Base-by-base conservation (phyloP, 1,140 invertebrate species). In the Drosophila trapezifrons region DNA sequence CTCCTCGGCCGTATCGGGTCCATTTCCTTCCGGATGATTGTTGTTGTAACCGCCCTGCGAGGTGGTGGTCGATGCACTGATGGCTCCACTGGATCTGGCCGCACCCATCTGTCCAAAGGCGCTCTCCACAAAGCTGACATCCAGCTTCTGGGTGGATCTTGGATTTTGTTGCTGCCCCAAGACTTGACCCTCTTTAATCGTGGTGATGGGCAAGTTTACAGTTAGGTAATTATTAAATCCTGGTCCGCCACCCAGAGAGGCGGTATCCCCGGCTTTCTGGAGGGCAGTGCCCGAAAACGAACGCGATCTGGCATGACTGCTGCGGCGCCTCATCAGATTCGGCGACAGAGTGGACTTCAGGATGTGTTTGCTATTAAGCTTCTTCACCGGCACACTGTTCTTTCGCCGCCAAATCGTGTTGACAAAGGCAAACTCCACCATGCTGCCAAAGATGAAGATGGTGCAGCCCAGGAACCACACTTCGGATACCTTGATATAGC, bases 401-500 rank as follows among this genome's bases (percentile, higher is more conserved):
- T 95, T 96, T 90, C 96, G 94, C 43, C 96, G 93, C 94, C 96
- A 97, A 85, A 97, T 97, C 0, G 96, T 97, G 89, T 97, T 98
- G 5, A 97, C 97, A 76, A 97, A 96, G n/a, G 96, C 96, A 90
- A 97, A 98, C 80, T 98, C 97, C 2, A 97, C 95, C 90, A 98
- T 94, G 5, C 96, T 96, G 15, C 96, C 95, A 89, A 97, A 97
- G 45, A 97, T 96, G 80, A 97, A 97, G 60, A 95, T 94, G 1
- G 95, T 96, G 84, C 97, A 97, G 0, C 95, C 96, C n/a, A 97
- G 92, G 84, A 97, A 97, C 96, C 97, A 97, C 49, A 97, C 95
- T 92, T 98, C 96, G 63, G 97, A 96, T 0, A 97, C 96, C 92
- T 97, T 97, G n/a, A 98, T 96, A 74, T 98, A 98, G 15, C 97